Base-by-base conservation (phyloP, 2,113 vertebrate genomes). In the Sapayoa aenigma region DNA sequence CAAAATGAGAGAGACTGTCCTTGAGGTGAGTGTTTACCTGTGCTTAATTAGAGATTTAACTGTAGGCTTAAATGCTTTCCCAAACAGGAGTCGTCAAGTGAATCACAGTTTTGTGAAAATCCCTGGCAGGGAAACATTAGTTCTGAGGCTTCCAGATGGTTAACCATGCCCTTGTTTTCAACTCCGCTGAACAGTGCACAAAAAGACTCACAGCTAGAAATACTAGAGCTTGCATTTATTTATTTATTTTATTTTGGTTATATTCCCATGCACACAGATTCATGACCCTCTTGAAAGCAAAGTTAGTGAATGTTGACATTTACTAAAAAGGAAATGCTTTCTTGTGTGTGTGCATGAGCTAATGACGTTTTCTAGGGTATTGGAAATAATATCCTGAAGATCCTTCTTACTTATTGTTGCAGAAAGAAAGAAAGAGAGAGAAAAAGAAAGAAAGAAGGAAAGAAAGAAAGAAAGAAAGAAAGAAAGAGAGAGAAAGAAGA, bases 61-160 rank as follows among this genome's bases (percentile, higher is more conserved):
- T 18, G 14, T 23, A 72, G 75, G 67, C 75, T 73, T 41, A 77
- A 79, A 82, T 1, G 2, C 25, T 79, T 96, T 87, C 56, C 69
- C 50, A 49, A 84, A 92, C 30, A 84, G 49, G 53, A 90, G 56
- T 65, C 59, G 47, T 74, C 58, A 74, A 87, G 41, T 60, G 73
- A 95, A 89, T 95, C 94, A 93, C 33, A 88, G 76, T 58, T 68
- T 93, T 89, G 52, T 94, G 79, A 93, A 96, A 93, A 89, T 92
- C 66, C 58, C 74, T 94, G 95, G 90, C 90, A 92, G 53, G 49
- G 58, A 90, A 75, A 49, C 0, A 0, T 85, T 71, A 39, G 9
- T 90, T 95, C 68, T 74, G 68, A 77, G 49, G 39, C 53, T 94
- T 93, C 94, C 93, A 96, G 92, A 92, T 96, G 95, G 92, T 96